Percentiles rank a stretch among this genome's conserved stretches.
Evolutionary conservation across 2,797 vertebrate species (phyloP).

Genomic region (Enteromius paludinosus): DNA sequence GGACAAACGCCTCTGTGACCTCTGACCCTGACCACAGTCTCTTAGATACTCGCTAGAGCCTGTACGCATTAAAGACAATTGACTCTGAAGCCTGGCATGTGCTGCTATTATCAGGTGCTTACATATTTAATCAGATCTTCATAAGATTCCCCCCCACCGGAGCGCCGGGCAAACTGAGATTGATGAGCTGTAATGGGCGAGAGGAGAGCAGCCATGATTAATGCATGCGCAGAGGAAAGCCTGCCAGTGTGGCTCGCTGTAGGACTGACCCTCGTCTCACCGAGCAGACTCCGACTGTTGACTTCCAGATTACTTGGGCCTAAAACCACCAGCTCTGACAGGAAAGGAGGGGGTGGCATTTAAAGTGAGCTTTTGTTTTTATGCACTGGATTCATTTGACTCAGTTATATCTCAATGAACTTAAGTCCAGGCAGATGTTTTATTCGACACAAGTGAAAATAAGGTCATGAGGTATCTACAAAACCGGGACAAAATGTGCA

Average conservation of each 20-base stretch:
- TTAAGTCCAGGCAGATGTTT: neutral
- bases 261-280: slow-evolving; percentile 2
- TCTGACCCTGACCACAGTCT: slow-evolving; percentile 1
- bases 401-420: neutral
- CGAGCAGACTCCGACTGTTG: slow-evolving; percentile 3
- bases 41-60: neutral
- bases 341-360: neutral
- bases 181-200: slow-evolving; percentile 75
- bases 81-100: slow-evolving; percentile 64
- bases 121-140: slow-evolving; percentile 78
- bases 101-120: slow-evolving; percentile 74
- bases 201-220: slow-evolving; percentile 73
- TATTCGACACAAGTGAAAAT: neutral
- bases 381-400: neutral
- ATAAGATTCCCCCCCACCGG: slow-evolving; percentile 69
- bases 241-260: slow-evolving; percentile 6
- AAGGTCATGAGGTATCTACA: neutral
- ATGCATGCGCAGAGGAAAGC: slow-evolving; percentile 57
- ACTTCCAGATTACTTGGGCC: neutral
- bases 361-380: neutral
- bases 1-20: neutral
- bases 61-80: slow-evolving; percentile 48
- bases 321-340: neutral
- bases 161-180: slow-evolving; percentile 71
- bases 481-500: neutral